Conservation (phyloP, 1,140 invertebrate genomes). For the Pseudomyrmex cubaensis region DNA sequence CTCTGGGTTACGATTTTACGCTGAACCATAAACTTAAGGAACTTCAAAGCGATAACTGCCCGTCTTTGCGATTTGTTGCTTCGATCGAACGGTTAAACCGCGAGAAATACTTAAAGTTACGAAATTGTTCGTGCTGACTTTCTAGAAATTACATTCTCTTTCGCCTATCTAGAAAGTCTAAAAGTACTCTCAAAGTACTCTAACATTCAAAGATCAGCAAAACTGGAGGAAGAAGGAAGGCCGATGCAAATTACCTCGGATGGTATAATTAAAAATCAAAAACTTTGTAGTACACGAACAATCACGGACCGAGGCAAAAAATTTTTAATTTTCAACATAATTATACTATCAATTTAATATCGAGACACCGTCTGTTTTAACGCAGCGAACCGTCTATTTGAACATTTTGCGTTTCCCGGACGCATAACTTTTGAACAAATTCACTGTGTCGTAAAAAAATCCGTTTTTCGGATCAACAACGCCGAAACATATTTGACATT, state of each 20-base stretch:
- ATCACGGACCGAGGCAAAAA: too few relatives aligned
- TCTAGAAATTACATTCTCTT: background rate
- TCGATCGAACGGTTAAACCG: conserved; percentile 14
- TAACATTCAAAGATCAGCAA: background rate
- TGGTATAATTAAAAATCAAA: background rate
- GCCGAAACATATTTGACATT: conserved; percentile 32
- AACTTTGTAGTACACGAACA: too few relatives aligned
- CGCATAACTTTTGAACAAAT: too few relatives aligned
- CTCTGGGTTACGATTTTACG: conserved; percentile 40
- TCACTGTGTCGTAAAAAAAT: too few relatives aligned
- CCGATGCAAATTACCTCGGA: background rate
- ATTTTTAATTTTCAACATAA: too few relatives aligned
- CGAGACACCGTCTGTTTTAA: too few relatives aligned
- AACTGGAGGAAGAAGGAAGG: background rate
- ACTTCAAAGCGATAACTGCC: conserved; percentile 53
- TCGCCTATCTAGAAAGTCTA: background rate
- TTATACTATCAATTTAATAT: too few relatives aligned
- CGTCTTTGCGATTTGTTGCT: conserved; percentile 29
- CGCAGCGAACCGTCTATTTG: too few relatives aligned
- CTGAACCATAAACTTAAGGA: conserved; percentile 39
- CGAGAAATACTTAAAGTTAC: conserved; percentile 10
- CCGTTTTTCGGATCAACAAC: conserved; percentile 5
- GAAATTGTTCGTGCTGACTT: conserved; percentile 17
- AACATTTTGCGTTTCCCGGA: too few relatives aligned
- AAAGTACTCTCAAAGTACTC: background rate